Evolutionary conservation across 2,888 invertebrate genomes (phyloP).

Genomic region (Sacculina carcini): DNA sequence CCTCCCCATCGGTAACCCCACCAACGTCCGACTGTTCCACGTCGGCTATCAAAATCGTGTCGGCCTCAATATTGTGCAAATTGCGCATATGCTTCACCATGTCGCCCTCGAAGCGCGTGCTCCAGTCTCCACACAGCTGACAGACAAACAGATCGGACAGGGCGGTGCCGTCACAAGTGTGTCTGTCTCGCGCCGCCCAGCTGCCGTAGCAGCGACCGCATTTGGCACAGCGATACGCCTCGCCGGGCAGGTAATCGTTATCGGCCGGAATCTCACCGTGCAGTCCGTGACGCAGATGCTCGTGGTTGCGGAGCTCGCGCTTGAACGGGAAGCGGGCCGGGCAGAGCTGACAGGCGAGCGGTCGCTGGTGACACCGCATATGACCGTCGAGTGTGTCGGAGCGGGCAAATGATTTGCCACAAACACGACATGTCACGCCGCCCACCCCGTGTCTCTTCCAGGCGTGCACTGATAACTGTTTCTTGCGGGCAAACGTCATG

Average conservation of each 20-base stretch:
- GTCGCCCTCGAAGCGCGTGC: slow-evolving; percentile 1
- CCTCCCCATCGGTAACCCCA: no score
- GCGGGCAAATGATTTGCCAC: not conserved
- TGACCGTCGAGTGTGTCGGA: not conserved
- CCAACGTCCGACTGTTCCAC: not conserved
- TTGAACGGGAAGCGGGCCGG: not conserved
- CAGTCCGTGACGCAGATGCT: not conserved
- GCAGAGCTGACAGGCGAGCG: not conserved
- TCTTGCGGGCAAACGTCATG: not conserved
- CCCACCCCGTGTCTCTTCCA: not conserved
- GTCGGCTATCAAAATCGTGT: not conserved
- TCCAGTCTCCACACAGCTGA: not conserved
- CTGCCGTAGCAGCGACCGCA: slow-evolving; percentile 1
- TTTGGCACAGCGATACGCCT: not conserved
- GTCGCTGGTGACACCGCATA: slow-evolving; percentile 1
- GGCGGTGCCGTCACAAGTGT: not conserved
- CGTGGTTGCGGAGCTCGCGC: not conserved
- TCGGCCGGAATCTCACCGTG: not conserved
- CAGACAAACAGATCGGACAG: not conserved
- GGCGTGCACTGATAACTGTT: not conserved
- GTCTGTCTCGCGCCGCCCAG: not conserved
- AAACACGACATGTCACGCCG: not conserved
- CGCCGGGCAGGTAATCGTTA: not conserved
- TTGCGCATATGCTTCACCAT: slow-evolving; percentile 1
- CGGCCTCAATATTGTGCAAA: not conserved